Percentiles rank a stretch among this genome's conserved stretches.
Conservation (phyloP, 2,113 vertebrate species). For the Chloropsis hardwickii region DNA sequence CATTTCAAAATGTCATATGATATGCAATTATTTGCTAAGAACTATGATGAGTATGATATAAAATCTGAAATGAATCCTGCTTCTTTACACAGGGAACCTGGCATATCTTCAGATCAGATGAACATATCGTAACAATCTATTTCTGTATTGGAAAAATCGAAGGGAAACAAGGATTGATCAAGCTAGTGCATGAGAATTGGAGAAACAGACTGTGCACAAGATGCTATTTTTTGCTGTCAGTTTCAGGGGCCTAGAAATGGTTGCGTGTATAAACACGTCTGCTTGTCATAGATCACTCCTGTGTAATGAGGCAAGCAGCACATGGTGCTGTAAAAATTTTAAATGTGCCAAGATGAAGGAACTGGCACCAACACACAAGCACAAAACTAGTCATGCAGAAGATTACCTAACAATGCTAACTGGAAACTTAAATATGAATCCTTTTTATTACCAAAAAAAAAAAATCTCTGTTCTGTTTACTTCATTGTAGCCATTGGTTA, state of each 20-base stretch:
- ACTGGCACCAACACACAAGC: neutral
- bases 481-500: neutral
- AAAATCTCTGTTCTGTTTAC: neutral
- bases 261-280: neutral
- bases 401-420: constrained; percentile 18
- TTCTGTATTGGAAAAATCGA: neutral
- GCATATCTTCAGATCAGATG: neutral
- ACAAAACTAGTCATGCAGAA: constrained; percentile 20
- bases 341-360: constrained; percentile 35
- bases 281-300: constrained; percentile 31
- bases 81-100: neutral
- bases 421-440: neutral
- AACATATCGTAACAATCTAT: neutral
- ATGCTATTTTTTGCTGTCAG: constrained; percentile 29
- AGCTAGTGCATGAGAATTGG: neutral
- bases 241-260: constrained; percentile 2
- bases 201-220: constrained; percentile 30
- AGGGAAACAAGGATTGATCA: constrained; percentile 25
- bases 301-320: constrained; percentile 54
- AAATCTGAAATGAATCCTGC: neutral
- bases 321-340: constrained; percentile 23
- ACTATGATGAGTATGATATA: neutral
- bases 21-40: neutral
- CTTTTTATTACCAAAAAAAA: neutral
- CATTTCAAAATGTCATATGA: constrained; percentile 34